Evolutionary conservation across 1,140 invertebrate genomes (phyloP), one percentile per base, ranked within the genome.

Genomic region (Apocrypta bakeri): DNA sequence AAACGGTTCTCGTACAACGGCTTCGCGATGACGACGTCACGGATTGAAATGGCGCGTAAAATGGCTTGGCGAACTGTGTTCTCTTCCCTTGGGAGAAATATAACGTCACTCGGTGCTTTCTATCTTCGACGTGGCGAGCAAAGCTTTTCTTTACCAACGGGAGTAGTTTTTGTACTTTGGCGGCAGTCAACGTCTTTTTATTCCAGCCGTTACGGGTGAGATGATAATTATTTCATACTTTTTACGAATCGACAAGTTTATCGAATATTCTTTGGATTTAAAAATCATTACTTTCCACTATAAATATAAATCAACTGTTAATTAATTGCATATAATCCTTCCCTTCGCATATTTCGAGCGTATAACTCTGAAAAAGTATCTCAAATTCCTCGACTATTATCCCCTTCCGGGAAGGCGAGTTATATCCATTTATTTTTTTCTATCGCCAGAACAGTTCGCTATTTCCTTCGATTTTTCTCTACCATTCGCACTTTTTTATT

Each of bases 1-100:
- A 71, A 71, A 71, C 68, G 31, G 64, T 25, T 78, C 33, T 12
- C 9, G 2, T 40, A 25, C 24, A 27, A 11, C 24, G 63, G 63
- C 24, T 66, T 40, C n/a, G 0, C 64, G 73, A 76, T 37, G 64
- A 82, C 87, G 86, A 89, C 84, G 87, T 90, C 88, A 86, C 86
- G 84, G 87, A 89, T 88, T 89, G 88, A 90, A 90, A 89, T 88
- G 88, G 88, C 85, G 82, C 87, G 87, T 88, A 89, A 90, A 90
- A 88, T 87, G 87, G 87, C 84, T 88, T n/a, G 86, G 56, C 25
- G 56, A 56, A 87, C 84, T 88, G 85, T 6, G 33, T 31, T 83
- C 86, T 87, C 83, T 86, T 87, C 88, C 87, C 87, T 72, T 77
- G 89, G 86, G 88, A 86, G 74, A 86, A 88, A 88, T 89, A 87